phyloP scores from a whole-genome alignment of 2,797 vertebrate genomes.

The Darevskia nairensis region DNA sequence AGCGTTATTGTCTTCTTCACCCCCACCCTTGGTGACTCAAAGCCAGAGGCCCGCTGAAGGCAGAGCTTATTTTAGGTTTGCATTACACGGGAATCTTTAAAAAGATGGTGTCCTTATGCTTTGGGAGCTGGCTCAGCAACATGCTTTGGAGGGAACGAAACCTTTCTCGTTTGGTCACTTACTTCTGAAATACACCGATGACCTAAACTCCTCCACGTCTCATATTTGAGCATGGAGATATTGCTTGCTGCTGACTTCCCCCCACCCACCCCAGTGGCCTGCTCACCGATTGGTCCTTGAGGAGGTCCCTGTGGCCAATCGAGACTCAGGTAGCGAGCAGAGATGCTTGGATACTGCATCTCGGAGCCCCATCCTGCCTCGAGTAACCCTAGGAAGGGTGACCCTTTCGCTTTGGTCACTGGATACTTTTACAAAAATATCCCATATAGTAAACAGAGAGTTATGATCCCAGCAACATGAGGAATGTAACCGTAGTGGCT shows the following conservation, averaged over 20 bases:
- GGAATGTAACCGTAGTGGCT: background rate
- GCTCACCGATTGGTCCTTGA: background rate
- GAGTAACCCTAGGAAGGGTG: conserved; percentile 6
- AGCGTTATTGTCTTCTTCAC: background rate
- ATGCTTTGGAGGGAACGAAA: background rate
- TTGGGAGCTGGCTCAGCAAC: conserved; percentile 9
- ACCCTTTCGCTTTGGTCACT: background rate
- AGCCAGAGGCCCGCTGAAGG: background rate
- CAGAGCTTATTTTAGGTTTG: background rate
- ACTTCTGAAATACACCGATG: conserved; percentile 19
- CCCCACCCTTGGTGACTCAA: background rate
- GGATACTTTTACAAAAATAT: conserved; percentile 6
- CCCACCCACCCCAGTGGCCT: background rate
- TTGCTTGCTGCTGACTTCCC: background rate
- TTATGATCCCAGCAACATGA: background rate
- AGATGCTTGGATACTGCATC: conserved; percentile 1
- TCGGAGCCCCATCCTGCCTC: background rate
- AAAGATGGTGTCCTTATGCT: background rate
- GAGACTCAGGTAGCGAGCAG: background rate
- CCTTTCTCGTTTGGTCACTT: background rate
- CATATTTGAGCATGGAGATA: background rate
- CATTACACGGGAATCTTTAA: background rate
- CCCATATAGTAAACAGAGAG: background rate
- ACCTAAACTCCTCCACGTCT: conserved; percentile 20
- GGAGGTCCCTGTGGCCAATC: background rate